Evolutionary conservation across 2,797 vertebrate genomes (phyloP).

Genomic region (Hipposideros larvatus): DNA sequence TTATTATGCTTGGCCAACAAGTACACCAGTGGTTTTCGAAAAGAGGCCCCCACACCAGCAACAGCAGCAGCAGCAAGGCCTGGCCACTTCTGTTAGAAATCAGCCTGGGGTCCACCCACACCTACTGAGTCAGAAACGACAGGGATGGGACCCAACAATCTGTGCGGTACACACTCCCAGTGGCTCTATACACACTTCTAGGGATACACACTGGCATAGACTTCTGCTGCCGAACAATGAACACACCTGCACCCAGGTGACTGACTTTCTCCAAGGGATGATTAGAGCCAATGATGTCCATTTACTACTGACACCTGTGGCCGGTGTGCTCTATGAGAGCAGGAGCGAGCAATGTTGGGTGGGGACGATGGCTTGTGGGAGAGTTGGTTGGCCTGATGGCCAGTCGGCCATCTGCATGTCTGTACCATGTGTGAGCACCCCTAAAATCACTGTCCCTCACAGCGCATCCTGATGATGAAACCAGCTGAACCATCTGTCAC

Average conservation of each 20-base stretch:
- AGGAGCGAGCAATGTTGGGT: not conserved
- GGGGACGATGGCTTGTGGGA: not conserved
- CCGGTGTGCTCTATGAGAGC: no score
- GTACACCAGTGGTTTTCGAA: not conserved
- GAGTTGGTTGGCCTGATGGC: no score
- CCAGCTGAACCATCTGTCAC: rapidly evolving
- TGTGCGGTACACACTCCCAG: not conserved
- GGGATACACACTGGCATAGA: not conserved
- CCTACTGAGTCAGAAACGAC: not conserved
- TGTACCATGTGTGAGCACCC: not conserved
- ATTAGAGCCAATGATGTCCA: not conserved
- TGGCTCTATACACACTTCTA: not conserved
- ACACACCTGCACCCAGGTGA: not conserved
- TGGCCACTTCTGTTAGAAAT: not conserved
- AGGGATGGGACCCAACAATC: not conserved
- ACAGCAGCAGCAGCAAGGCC: not conserved
- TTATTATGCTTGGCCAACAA: not conserved
- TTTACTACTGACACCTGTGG: not conserved
- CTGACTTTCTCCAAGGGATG: not conserved
- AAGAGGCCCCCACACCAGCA: not conserved
- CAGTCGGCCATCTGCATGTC: no score
- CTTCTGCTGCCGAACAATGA: rapidly evolving
- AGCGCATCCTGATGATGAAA: not conserved
- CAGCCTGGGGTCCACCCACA: not conserved
- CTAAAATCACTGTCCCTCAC: not conserved